phyloP scores from a whole-genome alignment of 2,888 invertebrate genomes.

The Strigamia crassipes region DNA sequence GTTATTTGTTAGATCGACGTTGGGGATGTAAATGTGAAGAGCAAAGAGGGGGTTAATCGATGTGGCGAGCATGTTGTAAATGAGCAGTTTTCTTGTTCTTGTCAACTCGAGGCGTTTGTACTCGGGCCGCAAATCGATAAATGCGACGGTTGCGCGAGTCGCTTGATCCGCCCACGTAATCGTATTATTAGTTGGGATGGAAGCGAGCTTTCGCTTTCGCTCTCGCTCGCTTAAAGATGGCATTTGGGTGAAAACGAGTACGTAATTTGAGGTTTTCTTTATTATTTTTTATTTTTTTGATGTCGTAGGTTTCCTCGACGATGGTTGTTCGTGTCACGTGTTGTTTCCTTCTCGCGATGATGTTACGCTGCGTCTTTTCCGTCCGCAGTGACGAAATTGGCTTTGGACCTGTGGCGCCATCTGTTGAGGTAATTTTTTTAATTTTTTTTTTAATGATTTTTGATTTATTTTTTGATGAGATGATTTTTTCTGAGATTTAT shows the following conservation, averaged over 20 bases:
- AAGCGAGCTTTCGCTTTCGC: not conserved
- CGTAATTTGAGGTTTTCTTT: not conserved
- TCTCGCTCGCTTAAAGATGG: not conserved
- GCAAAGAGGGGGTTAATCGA: not conserved
- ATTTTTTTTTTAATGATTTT: not conserved
- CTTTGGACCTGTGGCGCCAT: not conserved
- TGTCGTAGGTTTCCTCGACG: conserved; percentile 17
- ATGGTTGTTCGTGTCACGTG: conserved; percentile 30
- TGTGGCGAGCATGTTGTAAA: not conserved
- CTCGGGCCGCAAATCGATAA: not conserved
- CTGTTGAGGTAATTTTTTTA: not conserved
- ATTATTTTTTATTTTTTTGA: not conserved
- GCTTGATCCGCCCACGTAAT: conserved; percentile 7
- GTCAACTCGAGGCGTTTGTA: not conserved
- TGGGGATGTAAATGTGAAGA: not conserved
- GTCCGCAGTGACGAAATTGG: not conserved
- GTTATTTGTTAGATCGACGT: not conserved
- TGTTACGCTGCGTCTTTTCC: conserved; percentile 13
- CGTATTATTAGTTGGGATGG: not conserved
- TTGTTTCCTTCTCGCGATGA: not conserved
- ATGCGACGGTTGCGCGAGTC: not conserved
- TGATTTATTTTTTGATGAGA: not conserved
- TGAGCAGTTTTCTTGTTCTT: not conserved
- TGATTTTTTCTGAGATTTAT: too few species aligned
- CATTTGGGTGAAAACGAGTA: not conserved